Evolutionary conservation across 2,797 vertebrate species (phyloP), one percentile per base, ranked within the genome.

Genomic region (Melanotaenia maccullochi): DNA sequence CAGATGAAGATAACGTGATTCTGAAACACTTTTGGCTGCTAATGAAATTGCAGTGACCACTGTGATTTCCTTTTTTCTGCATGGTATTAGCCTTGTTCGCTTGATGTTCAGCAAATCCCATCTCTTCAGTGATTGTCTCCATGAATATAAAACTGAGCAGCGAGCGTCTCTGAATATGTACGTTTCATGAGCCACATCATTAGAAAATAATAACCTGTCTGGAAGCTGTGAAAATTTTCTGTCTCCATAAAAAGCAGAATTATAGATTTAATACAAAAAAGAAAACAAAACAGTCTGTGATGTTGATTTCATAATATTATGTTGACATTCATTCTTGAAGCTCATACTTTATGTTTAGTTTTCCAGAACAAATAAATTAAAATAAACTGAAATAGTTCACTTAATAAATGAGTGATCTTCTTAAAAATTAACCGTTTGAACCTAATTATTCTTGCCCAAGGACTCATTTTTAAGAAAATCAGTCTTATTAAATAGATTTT

Each of bases 1-100:
- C 68, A 71, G 35, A 79, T 65, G 40, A 32, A 68, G 71, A 75
- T 73, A 76, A 18, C 40, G 9, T 16, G 40, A 81, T 67, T 72
- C 54, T 67, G 59, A 68, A 82, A 72, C 42, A 4, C 14, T 60
- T 61, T 28, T 36, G 3, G 0, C 22, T 35, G 72, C 52, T 75
- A 72, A 86, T 86, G 67, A 35, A 67, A 30, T 33, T 1, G 64
- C 20, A 2, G 1, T 5, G 33, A 33, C 49, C 12, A 0, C 20
- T 47, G 24, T 74, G n/a, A 30, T 74, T 36, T 62, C 18, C 16
- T 28, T n/a, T 81, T 58, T 58, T 36, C 35, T 65, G 30, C 30
- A 30, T 30, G 33, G 44, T 73, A 56, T 65, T 40, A 11, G 18
- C 65, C 35, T 65, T 1, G 32, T 1, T 22, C 30, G 42, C 55